Conservation (phyloP, 37 sponge, comb jelly and placozoan species). For the Dysidea cf. avara region DNA sequence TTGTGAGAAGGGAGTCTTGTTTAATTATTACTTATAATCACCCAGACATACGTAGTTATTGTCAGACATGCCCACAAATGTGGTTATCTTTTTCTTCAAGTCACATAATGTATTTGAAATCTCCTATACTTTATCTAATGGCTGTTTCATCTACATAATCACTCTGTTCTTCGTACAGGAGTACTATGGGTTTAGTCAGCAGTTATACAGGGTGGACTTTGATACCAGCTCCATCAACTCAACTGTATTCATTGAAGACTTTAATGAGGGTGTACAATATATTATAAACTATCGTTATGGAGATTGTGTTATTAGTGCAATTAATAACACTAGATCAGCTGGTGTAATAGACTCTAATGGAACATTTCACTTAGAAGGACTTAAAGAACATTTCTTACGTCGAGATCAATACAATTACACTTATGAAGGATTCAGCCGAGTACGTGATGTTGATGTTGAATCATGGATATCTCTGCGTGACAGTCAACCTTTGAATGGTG, state of each 20-base stretch:
- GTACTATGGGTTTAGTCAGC: slow-evolving; percentile 15
- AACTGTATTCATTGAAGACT: slow-evolving; percentile 42
- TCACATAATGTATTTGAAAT: too few relatives aligned
- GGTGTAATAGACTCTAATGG: slow-evolving; percentile 6
- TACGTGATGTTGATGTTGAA: slow-evolving; percentile 57
- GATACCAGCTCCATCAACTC: slow-evolving; percentile 6
- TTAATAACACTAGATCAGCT: too few relatives aligned
- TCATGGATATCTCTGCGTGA: slow-evolving; percentile 45
- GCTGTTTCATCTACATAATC: too few relatives aligned
- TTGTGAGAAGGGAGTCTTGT: too few relatives aligned
- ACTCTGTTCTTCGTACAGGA: slow-evolving; percentile 7
- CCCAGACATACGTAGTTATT: too few relatives aligned
- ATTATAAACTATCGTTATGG: slow-evolving; percentile 10
- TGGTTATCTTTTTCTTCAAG: too few relatives aligned
- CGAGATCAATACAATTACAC: slow-evolving; percentile 21
- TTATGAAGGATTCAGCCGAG: slow-evolving; percentile 61
- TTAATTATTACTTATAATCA: too few relatives aligned
- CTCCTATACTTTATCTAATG: too few relatives aligned
- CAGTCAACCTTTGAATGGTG: neutral
- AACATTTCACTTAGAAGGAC: neutral
- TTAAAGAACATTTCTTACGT: slow-evolving; percentile 10
- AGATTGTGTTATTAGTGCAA: slow-evolving; percentile 13
- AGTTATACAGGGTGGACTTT: slow-evolving; percentile 39
- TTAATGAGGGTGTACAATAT: slow-evolving; percentile 39
- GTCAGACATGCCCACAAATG: too few relatives aligned